Percentiles rank a stretch among this genome's conserved stretches.
These are phyloP conservation scores for Furcula furcula DNA, from an alignment of 2,888 invertebrate species.

Conservation along the genomic window DNA sequence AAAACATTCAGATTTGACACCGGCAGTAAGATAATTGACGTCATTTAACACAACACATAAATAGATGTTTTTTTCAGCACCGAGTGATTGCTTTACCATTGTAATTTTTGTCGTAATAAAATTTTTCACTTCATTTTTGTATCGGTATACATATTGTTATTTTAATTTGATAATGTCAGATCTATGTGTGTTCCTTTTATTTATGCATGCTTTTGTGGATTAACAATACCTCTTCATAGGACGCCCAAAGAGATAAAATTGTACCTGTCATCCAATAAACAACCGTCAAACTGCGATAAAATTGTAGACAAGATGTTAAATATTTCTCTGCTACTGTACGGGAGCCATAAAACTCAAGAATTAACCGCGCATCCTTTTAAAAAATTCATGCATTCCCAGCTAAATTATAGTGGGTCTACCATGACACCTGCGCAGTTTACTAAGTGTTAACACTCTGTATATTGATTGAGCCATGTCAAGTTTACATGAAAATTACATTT, in stretches of 20 bases:
- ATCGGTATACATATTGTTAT: neutral
- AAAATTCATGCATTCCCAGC: constrained; percentile 42
- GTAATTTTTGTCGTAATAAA: neutral
- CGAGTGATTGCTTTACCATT: constrained; percentile 50
- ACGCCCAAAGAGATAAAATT: neutral
- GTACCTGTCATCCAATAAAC: neutral
- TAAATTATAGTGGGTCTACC: constrained; percentile 42
- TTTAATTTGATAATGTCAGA: too few relatives aligned
- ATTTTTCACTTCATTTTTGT: neutral
- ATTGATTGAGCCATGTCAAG: constrained; percentile 27
- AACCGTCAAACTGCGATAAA: neutral
- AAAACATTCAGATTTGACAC: constrained; percentile 84
- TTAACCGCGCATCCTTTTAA: constrained; percentile 40
- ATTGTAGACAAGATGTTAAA: neutral
- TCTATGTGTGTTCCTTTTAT: neutral
- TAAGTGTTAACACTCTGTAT: constrained; percentile 30
- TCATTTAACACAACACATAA: constrained; percentile 27
- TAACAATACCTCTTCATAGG: neutral
- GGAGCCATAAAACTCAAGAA: constrained; percentile 30
- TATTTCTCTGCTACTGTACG: neutral
- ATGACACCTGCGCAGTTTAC: constrained; percentile 42
- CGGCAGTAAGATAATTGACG: constrained; percentile 75
- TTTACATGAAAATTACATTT: constrained; percentile 6
- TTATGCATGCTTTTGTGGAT: neutral
- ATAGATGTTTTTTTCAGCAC: constrained; percentile 51